Percentiles rank a stretch among this genome's conserved stretches.
These are phyloP conservation scores for Eretmochelys imbricata DNA, from an alignment of 2,113 vertebrate genomes.

Conservation along the genomic window DNA sequence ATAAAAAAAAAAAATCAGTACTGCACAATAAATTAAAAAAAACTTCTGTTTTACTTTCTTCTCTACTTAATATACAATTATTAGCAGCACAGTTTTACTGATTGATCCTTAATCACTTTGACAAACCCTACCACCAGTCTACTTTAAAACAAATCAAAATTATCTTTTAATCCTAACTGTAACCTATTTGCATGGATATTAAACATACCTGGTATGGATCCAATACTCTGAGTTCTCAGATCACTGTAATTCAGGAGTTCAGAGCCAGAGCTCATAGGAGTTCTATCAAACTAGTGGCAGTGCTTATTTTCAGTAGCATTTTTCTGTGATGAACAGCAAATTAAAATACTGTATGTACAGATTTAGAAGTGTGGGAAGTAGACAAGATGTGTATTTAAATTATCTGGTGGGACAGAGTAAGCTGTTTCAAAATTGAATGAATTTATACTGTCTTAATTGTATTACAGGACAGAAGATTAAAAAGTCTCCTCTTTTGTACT, in stretches of 20 bases:
- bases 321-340: neutral
- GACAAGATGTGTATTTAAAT: neutral
- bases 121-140: neutral
- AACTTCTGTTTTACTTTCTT: neutral
- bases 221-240: neutral
- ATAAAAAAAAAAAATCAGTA: conserved; percentile 56
- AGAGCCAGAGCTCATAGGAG: neutral
- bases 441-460: neutral
- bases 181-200: neutral
- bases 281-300: neutral
- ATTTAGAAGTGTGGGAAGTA: neutral
- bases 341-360: neutral
- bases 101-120: neutral
- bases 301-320: neutral
- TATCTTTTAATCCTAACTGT: neutral
- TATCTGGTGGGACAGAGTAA: neutral
- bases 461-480: neutral
- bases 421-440: neutral
- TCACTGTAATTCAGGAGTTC: neutral
- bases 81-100: neutral
- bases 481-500: neutral
- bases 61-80: neutral
- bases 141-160: neutral
- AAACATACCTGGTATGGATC: neutral
- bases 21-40: neutral